Conservation (phyloP, 2,113 vertebrate genomes). For the Myrmecobius fasciatus region DNA sequence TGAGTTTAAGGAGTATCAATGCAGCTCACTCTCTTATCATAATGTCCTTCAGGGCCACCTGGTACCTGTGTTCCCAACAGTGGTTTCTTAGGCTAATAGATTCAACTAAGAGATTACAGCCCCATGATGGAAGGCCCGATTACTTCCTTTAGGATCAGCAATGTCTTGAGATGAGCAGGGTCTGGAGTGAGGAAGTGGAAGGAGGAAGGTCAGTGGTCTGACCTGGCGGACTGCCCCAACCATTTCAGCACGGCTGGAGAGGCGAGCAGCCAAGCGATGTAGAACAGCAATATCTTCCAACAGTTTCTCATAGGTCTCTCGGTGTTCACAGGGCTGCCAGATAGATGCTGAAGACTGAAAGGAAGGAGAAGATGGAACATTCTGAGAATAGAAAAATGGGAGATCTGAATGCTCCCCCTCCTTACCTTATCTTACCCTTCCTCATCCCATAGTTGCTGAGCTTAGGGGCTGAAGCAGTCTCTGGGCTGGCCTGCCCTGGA, state of each 20-base stretch:
- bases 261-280: constrained; percentile 90
- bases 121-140: background rate
- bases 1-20: background rate
- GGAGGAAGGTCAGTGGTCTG: constrained; percentile 15
- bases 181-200: background rate
- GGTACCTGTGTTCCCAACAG: background rate
- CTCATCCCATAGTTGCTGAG: background rate
- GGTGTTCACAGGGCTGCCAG: constrained; percentile 94
- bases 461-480: background rate
- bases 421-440: background rate
- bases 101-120: background rate
- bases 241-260: constrained; percentile 95
- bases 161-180: background rate
- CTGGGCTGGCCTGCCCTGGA: background rate
- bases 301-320: constrained; percentile 94
- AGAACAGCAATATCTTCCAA: constrained; percentile 92
- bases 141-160: background rate
- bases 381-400: too few relatives aligned
- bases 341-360: constrained; percentile 90
- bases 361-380: constrained; percentile 20
- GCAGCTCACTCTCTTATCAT: background rate
- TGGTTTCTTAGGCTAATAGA: background rate
- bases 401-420: background rate
- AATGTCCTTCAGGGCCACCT: background rate
- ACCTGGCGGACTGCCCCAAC: constrained; percentile 98